A percentile compares a stretch with the other conserved stretches of the same genome.
phyloP scores from a whole-genome alignment of 1,140 invertebrate genomes.

The Bradysia coprophila region DNA sequence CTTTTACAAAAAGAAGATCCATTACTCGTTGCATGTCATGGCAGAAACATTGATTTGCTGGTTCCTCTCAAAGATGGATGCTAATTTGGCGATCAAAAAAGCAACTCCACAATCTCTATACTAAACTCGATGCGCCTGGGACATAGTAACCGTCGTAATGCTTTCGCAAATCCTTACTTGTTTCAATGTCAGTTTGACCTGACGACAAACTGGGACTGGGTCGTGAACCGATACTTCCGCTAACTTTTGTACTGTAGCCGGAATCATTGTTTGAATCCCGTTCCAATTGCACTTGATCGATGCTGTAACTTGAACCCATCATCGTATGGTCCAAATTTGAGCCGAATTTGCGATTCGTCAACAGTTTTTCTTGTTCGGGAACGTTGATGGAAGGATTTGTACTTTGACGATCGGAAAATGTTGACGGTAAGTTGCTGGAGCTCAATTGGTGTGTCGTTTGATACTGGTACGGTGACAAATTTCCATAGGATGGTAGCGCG shows the following conservation, averaged over 20 bases:
- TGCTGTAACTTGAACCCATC: not conserved
- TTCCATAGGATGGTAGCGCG: not conserved
- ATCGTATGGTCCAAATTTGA: no score
- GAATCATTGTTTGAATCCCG: not conserved
- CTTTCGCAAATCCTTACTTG: not conserved
- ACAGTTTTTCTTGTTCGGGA: conserved; percentile 1
- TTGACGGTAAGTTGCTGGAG: not conserved
- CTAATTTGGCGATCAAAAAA: no score
- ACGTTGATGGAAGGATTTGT: not conserved
- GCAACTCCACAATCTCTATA: no score
- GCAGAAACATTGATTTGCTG: no score
- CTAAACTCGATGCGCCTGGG: not conserved
- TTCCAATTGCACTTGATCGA: not conserved
- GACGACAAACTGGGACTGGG: not conserved
- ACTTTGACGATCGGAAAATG: not conserved
- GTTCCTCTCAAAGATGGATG: no score
- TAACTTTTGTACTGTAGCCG: not conserved
- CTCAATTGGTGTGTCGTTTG: not conserved
- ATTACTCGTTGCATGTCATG: no score
- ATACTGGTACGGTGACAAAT: not conserved
- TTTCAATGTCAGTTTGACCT: not conserved
- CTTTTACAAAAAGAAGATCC: no score
- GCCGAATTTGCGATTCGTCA: conserved; percentile 1
- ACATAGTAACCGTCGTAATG: not conserved
- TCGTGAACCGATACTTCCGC: not conserved